A percentile compares a stretch with the other conserved stretches of the same genome.
These are phyloP conservation scores for Andrena camellia DNA, from an alignment of 2,888 invertebrate genomes.

Conservation along the genomic window DNA sequence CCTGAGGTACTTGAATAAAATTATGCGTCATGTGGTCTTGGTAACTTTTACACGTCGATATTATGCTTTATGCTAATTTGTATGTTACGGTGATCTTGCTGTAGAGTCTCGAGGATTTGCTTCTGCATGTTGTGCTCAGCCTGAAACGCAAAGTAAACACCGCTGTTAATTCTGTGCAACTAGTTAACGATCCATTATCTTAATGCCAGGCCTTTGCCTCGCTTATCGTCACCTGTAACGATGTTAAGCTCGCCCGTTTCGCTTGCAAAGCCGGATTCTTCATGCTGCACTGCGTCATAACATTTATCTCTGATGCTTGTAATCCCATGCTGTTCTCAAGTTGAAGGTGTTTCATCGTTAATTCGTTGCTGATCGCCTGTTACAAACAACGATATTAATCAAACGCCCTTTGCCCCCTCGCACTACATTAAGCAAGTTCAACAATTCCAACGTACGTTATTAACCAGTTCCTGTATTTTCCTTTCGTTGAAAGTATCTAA, in stretches of 20 bases:
- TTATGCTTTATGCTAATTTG: conserved; percentile 80
- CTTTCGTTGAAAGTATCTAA: conserved; percentile 74
- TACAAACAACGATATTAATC: conserved; percentile 43
- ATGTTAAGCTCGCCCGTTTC: conserved; percentile 76
- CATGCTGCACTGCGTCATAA: conserved; percentile 76
- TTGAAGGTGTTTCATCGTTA: conserved; percentile 77
- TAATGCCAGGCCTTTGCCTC: background rate
- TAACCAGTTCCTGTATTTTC: conserved; percentile 71
- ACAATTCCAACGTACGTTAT: conserved; percentile 74
- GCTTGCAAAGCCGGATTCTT: conserved; percentile 75
- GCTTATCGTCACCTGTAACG: conserved; percentile 74
- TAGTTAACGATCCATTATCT: too few relatives aligned
- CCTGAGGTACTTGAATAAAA: background rate
- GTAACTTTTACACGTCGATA: conserved; percentile 75
- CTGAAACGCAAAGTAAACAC: conserved; percentile 66
- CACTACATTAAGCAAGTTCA: background rate
- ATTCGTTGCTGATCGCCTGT: conserved; percentile 75
- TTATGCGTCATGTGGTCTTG: background rate
- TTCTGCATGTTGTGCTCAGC: conserved; percentile 82
- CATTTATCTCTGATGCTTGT: conserved; percentile 79
- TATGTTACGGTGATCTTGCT: conserved; percentile 82
- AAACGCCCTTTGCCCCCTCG: background rate
- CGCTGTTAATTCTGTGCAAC: background rate
- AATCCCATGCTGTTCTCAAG: conserved; percentile 78
- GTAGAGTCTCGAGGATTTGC: conserved; percentile 81